Conservation (phyloP, 2,888 invertebrate species). For the Lordiphosa andalusiaca region DNA sequence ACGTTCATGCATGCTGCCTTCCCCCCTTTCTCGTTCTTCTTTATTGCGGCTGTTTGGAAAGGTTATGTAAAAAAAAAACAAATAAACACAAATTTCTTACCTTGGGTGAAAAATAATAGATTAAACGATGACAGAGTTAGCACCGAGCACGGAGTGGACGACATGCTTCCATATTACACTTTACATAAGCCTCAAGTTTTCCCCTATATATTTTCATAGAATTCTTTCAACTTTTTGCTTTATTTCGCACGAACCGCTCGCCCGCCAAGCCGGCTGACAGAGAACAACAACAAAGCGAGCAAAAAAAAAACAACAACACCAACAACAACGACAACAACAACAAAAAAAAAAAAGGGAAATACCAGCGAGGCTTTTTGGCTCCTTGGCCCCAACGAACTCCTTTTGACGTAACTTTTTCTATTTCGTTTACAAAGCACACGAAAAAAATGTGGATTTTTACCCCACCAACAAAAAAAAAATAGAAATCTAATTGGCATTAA, state of each 20-base stretch:
- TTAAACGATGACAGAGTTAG: conserved; percentile 81
- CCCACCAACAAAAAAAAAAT: conserved; percentile 12
- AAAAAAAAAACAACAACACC: conserved; percentile 17
- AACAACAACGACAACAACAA: conserved; percentile 31
- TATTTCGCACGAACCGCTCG: neutral
- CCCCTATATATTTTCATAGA: neutral
- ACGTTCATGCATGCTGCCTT: neutral
- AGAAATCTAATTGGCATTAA: too few species aligned
- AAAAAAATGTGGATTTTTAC: conserved; percentile 20
- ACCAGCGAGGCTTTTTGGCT: conserved; percentile 23
- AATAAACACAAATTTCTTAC: conserved; percentile 59
- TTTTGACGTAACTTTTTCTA: conserved; percentile 60
- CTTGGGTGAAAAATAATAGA: conserved; percentile 81
- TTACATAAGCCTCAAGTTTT: conserved; percentile 58
- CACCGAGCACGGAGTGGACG: conserved; percentile 79
- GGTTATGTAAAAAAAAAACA: conserved; percentile 33
- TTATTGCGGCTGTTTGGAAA: conserved; percentile 2
- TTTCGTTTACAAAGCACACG: too few species aligned
- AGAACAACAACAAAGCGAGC: conserved; percentile 27
- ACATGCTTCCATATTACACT: conserved; percentile 80
- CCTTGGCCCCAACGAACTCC: conserved; percentile 30
- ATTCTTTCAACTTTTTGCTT: conserved; percentile 4
- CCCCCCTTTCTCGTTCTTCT: neutral
- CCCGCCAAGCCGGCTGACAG: conserved; percentile 42
- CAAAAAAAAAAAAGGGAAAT: conserved; percentile 19